phyloP scores from a whole-genome alignment of 2,113 vertebrate species.

The Laticauda laticaudata region DNA sequence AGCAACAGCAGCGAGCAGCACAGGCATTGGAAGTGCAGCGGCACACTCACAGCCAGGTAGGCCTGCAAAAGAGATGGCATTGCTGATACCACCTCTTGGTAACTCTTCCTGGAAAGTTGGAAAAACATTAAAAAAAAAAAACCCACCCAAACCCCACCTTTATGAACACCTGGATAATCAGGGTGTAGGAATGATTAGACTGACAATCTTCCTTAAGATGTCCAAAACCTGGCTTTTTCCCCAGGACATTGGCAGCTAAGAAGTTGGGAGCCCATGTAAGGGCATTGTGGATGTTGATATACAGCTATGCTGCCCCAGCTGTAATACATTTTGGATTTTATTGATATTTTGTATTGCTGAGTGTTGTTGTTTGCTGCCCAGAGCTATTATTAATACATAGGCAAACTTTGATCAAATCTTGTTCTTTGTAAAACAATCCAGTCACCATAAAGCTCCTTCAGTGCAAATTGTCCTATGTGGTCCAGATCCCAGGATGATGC shows the following conservation, averaged over 20 bases:
- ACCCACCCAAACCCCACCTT: neutral
- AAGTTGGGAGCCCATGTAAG: neutral
- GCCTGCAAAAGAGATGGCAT: neutral
- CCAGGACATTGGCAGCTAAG: neutral
- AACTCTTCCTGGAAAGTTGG: neutral
- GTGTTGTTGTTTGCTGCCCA: neutral
- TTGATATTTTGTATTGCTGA: neutral
- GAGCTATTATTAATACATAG: neutral
- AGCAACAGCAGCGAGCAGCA: constrained; percentile 65
- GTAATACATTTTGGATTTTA: neutral
- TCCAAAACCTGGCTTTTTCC: neutral
- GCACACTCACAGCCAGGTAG: constrained; percentile 62
- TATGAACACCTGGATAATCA: neutral
- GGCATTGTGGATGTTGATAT: neutral
- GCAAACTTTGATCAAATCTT: neutral
- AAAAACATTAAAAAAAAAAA: neutral
- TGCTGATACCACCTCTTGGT: neutral
- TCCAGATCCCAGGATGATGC: neutral
- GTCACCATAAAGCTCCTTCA: neutral
- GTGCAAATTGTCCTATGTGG: neutral
- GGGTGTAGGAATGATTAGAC: neutral
- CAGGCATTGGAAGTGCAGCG: constrained; percentile 75
- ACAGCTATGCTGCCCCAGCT: neutral
- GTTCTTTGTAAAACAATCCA: neutral
- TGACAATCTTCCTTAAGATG: neutral